Percentiles rank a stretch among this genome's conserved stretches.
Conservation (phyloP, 2,113 vertebrate species). For the Pteropus alecto region DNA sequence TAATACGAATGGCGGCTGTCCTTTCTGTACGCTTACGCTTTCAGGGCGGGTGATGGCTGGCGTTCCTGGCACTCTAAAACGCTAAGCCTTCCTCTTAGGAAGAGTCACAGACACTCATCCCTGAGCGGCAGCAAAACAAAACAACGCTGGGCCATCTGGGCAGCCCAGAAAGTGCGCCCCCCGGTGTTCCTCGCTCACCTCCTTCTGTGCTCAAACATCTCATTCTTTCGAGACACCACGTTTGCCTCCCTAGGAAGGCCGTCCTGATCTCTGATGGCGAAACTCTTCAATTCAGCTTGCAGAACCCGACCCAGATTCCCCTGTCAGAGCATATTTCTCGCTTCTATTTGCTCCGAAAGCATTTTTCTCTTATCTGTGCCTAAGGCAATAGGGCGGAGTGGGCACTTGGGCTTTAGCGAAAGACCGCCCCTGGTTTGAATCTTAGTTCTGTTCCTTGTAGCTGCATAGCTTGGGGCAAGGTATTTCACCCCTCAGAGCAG, state of each 20-base stretch:
- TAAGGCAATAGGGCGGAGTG: neutral
- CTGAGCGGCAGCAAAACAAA: neutral
- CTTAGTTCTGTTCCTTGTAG: neutral
- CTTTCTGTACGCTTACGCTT: neutral
- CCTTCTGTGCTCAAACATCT: neutral
- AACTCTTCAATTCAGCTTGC: neutral
- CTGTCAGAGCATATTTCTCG: neutral
- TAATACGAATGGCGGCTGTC: neutral
- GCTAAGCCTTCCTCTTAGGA: too few species aligned
- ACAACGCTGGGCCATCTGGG: neutral
- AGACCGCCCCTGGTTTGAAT: neutral
- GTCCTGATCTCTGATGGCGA: neutral
- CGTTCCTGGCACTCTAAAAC: neutral
- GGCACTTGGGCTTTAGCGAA: rapidly evolving
- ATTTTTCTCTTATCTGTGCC: too few species aligned
- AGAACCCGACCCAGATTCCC: rapidly evolving
- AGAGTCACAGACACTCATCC: too few species aligned
- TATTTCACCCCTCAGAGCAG: neutral
- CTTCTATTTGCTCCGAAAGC: neutral
- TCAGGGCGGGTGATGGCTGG: neutral
- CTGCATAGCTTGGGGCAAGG: neutral
- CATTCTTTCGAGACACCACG: neutral
- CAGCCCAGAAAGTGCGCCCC: neutral
- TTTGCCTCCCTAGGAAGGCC: neutral
- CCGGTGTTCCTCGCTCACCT: neutral